Percentiles rank a stretch among this genome's conserved stretches.
These are phyloP conservation scores for Hippocampus comes DNA, from an alignment of 2,113 vertebrate genomes.

Conservation along the genomic window DNA sequence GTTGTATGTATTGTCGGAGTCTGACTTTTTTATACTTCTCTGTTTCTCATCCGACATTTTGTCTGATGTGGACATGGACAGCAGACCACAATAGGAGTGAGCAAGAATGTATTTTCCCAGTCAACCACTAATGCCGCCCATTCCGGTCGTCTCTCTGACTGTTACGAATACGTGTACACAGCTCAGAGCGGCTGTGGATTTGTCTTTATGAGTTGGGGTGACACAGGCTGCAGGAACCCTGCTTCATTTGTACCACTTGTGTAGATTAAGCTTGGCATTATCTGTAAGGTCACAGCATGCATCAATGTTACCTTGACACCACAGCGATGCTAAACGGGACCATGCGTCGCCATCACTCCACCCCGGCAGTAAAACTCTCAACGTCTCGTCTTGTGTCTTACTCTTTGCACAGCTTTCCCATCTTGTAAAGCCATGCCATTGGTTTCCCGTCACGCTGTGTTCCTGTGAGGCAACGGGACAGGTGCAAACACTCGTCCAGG, in stretches of 20 bases:
- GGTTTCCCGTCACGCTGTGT: conserved; percentile 19
- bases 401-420: conserved; percentile 31
- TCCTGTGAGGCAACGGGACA: conserved; percentile 42
- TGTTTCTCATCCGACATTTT: conserved; percentile 22
- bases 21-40: conserved; percentile 13
- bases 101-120: conserved; percentile 38
- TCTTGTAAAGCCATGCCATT: conserved; percentile 11
- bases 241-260: conserved; percentile 81
- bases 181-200: conserved; percentile 67
- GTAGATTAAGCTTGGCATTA: conserved; percentile 81
- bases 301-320: conserved; percentile 77
- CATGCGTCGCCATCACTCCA: conserved; percentile 48
- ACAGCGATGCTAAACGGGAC: conserved; percentile 58
- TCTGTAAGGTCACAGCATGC: conserved; percentile 80
- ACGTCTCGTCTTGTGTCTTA: conserved; percentile 48
- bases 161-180: conserved; percentile 76
- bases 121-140: conserved; percentile 32
- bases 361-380: conserved; percentile 66
- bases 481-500: conserved; percentile 62
- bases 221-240: conserved; percentile 68
- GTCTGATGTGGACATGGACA: background rate
- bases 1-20: conserved; percentile 1
- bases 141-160: conserved; percentile 61
- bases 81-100: conserved; percentile 46
- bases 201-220: conserved; percentile 78